Base-by-base conservation (phyloP, 2,797 vertebrate genomes). In the Dromococcyx pavoninus region DNA sequence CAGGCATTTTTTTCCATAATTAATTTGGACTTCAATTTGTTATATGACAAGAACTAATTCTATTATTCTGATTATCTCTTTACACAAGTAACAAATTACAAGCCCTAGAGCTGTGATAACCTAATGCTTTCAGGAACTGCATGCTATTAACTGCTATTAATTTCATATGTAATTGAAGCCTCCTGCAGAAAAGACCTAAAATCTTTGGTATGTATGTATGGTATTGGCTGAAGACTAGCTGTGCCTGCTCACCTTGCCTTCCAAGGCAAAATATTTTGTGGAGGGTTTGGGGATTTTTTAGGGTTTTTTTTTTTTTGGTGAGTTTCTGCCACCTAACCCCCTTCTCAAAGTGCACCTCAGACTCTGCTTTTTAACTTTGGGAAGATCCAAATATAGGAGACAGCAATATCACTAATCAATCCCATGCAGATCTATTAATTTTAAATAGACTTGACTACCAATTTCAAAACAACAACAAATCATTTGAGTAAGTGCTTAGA, bases 381-480 rank as follows among this genome's bases (percentile, higher is more conserved):
- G 56, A 85, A 96, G 87, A 79, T 46, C 64, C 86, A 74, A 81
- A 76, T 50, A 37, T 0, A 73, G 71, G 24, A 89, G 50, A 57
- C 53, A 74, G 86, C n/a, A 86, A 35, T 62, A 62, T 90, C 80
- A 75, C 74, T 69, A 60, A 67, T 60, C 71, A 60, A 64, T 60
- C 76, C 39, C 73, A 56, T 15, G 61, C 41, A 70, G 76, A 80
- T 58, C 46, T 67, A 85, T 86, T 95, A 71, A 91, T 93, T 94
- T 66, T 60, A 89, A 90, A 57, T 15, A 90, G 56, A 39, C 67
- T 43, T 50, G 76, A 86, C 66, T 81, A 81, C 50, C 67, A 70
- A 48, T 88, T 94, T 70, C 41, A 58, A 91, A 86, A 75, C 57
- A 72, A 69, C 58, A 94, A 80, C 77, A 94, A 95, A 96, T 94